These are phyloP conservation scores for Harpagifer antarcticus DNA, from an alignment of 2,797 vertebrate genomes.

Conservation along the genomic window DNA sequence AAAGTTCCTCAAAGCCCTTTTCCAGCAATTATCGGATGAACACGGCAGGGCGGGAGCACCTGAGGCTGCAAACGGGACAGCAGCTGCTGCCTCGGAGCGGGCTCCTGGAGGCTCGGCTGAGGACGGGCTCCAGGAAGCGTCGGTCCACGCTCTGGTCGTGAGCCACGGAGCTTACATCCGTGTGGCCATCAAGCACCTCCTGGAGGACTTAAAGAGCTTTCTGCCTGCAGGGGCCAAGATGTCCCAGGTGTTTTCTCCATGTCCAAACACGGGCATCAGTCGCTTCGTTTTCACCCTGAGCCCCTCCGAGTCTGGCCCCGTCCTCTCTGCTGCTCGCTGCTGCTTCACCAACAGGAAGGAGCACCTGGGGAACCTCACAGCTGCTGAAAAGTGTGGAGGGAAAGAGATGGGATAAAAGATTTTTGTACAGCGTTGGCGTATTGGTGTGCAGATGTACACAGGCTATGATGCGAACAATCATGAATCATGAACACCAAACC, in stretches of 20 bases:
- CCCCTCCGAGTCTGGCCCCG: conserved; percentile 59
- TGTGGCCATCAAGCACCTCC: conserved; percentile 88
- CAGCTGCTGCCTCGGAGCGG: conserved; percentile 22
- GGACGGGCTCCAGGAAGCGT: conserved; percentile 53
- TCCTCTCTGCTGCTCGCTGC: conserved; percentile 81
- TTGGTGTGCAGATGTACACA: background rate
- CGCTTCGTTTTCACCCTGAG: conserved; percentile 88
- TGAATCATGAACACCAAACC: conserved; percentile 12
- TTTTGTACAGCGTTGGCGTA: background rate
- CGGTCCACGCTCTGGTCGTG: conserved; percentile 88
- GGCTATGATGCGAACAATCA: conserved; percentile 13
- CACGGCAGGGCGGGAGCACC: conserved; percentile 50
- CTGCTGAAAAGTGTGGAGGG: conserved; percentile 33
- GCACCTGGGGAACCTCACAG: conserved; percentile 81
- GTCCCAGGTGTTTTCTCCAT: conserved; percentile 88
- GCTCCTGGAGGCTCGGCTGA: conserved; percentile 34
- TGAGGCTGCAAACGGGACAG: background rate
- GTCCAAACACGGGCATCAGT: conserved; percentile 93
- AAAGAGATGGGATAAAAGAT: background rate
- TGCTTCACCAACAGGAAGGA: conserved; percentile 92
- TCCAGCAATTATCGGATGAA: conserved; percentile 82
- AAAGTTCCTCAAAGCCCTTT: conserved; percentile 91
- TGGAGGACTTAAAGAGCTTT: conserved; percentile 88
- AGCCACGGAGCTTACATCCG: conserved; percentile 96
- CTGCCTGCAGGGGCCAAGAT: conserved; percentile 85